Evolutionary conservation across 2,113 vertebrate species (phyloP).

Genomic region (Plecotus auritus): DNA sequence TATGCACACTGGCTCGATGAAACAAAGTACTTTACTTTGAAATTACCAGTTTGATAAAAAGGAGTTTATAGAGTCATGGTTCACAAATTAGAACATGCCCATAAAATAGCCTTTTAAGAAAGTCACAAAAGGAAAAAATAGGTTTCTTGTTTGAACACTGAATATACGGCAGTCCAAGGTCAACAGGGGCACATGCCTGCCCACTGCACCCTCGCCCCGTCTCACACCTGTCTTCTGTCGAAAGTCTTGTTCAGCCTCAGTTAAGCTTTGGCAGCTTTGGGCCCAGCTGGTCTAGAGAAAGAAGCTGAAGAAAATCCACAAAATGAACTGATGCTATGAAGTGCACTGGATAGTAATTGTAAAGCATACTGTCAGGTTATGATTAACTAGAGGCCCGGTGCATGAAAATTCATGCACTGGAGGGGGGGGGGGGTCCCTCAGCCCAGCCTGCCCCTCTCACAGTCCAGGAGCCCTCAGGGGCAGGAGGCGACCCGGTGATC

Average conservation of each 20-base stretch:
- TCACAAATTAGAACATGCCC: neutral
- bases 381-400: neutral
- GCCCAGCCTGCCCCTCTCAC: no score
- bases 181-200: neutral
- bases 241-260: neutral
- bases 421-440: neutral
- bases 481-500: no score
- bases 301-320: neutral
- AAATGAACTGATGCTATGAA: neutral
- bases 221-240: neutral
- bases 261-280: neutral
- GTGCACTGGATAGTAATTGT: neutral
- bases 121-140: neutral
- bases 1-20: neutral
- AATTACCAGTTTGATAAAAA: neutral
- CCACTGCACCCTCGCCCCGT: rapidly evolving
- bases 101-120: neutral
- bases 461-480: no score
- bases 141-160: neutral
- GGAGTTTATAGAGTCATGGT: neutral
- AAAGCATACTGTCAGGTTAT: neutral
- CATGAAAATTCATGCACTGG: no score
- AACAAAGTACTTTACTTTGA: neutral
- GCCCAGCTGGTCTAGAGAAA: neutral
- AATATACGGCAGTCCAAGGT: neutral